These are phyloP conservation scores for Erebia aethiops DNA, from an alignment of 2,888 invertebrate genomes.

Conservation along the genomic window DNA sequence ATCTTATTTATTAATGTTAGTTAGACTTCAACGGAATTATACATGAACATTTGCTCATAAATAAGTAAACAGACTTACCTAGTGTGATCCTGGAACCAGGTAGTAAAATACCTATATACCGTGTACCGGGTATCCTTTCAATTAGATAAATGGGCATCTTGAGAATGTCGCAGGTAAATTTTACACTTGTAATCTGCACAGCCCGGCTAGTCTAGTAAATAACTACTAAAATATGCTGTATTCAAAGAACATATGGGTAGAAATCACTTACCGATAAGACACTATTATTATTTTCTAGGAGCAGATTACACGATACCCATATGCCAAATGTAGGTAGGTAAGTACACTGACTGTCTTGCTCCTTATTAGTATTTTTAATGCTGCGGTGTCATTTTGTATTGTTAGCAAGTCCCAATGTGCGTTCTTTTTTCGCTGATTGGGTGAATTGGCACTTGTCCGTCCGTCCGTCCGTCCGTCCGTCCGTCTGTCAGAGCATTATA, in stretches of 20 bases:
- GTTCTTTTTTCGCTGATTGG: no score
- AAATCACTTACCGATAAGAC: neutral
- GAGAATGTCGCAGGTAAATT: slow-evolving; percentile 40
- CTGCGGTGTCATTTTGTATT: no score
- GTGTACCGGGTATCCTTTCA: slow-evolving; percentile 18
- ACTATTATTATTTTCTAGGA: neutral
- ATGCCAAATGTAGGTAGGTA: no score
- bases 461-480: no score
- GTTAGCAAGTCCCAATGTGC: no score
- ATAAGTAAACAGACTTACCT: neutral
- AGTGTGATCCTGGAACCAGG: neutral
- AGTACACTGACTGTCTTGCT: no score
- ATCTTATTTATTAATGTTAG: no score
- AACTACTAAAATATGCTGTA: slow-evolving; percentile 41
- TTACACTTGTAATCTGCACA: slow-evolving; percentile 42
- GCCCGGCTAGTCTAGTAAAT: slow-evolving; percentile 41
- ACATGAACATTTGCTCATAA: neutral
- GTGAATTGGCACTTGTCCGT: no score
- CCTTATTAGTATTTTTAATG: no score
- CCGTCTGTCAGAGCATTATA: no score
- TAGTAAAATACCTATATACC: slow-evolving; percentile 4
- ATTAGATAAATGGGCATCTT: slow-evolving; percentile 41
- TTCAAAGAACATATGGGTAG: slow-evolving; percentile 23
- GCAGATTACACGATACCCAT: no score
- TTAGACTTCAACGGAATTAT: no score